phyloP scores from a whole-genome alignment of 2,113 vertebrate species.

The Chinchilla lanigera region DNA sequence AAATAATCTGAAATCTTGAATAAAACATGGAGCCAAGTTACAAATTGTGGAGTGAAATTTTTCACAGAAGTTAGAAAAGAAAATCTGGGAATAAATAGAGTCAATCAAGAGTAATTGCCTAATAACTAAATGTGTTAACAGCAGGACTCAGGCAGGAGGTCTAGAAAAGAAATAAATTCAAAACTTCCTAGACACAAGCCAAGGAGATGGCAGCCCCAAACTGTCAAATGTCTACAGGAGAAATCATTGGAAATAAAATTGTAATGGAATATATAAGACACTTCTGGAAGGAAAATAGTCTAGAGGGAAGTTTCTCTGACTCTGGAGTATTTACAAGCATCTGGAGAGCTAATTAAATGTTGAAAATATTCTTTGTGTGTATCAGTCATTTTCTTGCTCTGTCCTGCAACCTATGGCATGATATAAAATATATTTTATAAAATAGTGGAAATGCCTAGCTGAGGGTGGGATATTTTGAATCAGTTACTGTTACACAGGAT shows the following conservation, averaged over 20 bases:
- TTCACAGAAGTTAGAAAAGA: constrained; percentile 30
- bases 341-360: background rate
- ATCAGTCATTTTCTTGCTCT: background rate
- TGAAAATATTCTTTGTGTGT: background rate
- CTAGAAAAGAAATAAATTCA: constrained; percentile 41
- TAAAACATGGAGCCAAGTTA: background rate
- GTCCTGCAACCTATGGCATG: background rate
- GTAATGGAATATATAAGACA: background rate
- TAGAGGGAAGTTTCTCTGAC: background rate
- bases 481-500: background rate
- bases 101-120: constrained; percentile 27
- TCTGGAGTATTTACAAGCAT: background rate
- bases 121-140: constrained; percentile 61
- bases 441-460: background rate
- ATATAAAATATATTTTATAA: background rate
- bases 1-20: constrained; percentile 32
- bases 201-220: background rate
- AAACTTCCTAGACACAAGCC: constrained; percentile 17
- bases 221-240: background rate
- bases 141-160: constrained; percentile 1
- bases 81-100: constrained; percentile 46
- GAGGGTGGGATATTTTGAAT: background rate
- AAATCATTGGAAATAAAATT: background rate
- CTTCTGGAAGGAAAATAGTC: background rate
- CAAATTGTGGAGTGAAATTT: background rate